Evolutionary conservation across 2,888 invertebrate species (phyloP).

Genomic region (Drosophila prolongata): DNA sequence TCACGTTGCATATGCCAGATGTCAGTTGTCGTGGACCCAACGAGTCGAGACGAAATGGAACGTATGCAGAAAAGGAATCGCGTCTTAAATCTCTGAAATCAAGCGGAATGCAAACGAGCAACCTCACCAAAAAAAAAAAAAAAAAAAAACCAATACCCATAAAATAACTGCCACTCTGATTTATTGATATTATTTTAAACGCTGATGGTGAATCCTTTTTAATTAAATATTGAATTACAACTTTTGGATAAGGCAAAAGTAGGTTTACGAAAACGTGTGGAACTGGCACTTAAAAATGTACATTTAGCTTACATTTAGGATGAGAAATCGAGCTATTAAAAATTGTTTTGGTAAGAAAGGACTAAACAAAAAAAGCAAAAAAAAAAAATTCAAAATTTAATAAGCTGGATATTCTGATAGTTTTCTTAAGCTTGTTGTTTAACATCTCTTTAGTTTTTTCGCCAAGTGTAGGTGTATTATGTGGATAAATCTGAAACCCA

Average conservation of each 20-base stretch:
- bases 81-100: slow-evolving; percentile 38
- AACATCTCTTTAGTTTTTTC: not conserved
- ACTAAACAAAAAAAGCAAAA: no score
- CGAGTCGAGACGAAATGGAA: slow-evolving; percentile 37
- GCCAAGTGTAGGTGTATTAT: not conserved
- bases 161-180: not conserved
- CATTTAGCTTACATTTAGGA: no score
- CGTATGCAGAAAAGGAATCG: slow-evolving; percentile 12
- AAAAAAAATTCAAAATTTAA: not conserved
- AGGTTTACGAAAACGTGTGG: no score
- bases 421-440: no score
- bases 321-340: no score
- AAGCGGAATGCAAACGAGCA: slow-evolving; percentile 37
- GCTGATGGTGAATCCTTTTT: no score
- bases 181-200: not conserved
- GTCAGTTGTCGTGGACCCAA: slow-evolving; percentile 53
- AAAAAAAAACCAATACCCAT: not conserved
- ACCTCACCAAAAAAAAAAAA: not conserved
- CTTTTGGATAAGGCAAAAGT: no score
- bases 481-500: not conserved
- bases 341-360: no score
- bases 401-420: no score
- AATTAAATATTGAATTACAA: no score
- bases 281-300: no score
- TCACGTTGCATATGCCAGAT: slow-evolving; percentile 54